phyloP scores from a whole-genome alignment of 2,797 vertebrate genomes.

The Sphenopsis melanotis region DNA sequence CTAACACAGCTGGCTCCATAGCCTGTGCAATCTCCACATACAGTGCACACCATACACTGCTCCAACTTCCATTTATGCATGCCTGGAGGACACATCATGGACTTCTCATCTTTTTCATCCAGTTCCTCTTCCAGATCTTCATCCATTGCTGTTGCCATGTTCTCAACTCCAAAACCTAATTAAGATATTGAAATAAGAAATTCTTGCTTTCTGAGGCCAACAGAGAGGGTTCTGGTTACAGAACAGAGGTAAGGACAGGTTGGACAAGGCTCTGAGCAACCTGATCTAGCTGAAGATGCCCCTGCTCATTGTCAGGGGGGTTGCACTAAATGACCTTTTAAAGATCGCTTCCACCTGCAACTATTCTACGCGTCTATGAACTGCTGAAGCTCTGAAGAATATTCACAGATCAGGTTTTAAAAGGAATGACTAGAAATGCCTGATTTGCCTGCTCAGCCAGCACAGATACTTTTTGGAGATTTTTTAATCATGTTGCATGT shows the following conservation, averaged over 20 bases:
- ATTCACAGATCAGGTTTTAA: background rate
- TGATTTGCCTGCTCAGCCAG: background rate
- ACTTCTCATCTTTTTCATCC: slow-evolving; percentile 98
- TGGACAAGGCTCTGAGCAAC: background rate
- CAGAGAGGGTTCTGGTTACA: background rate
- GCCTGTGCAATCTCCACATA: slow-evolving; percentile 97
- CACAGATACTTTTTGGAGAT: background rate
- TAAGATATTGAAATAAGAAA: background rate
- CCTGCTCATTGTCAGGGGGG: background rate
- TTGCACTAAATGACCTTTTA: background rate
- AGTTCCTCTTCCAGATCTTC: slow-evolving; percentile 97
- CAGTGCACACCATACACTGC: slow-evolving; percentile 99
- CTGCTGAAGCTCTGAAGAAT: background rate
- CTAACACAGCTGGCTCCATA: slow-evolving; percentile 98
- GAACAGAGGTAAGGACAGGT: background rate
- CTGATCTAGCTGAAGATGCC: background rate
- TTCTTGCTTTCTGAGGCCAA: background rate
- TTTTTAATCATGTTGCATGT: background rate
- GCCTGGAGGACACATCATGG: slow-evolving; percentile 98
- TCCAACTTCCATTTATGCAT: slow-evolving; percentile 99
- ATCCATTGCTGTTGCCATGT: slow-evolving; percentile 99
- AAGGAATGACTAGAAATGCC: background rate
- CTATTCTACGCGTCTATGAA: background rate
- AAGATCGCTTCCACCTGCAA: background rate
- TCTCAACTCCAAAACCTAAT: slow-evolving; percentile 92